A percentile compares a stretch with the other conserved stretches of the same genome.
These are phyloP conservation scores for Cybosia mesomella DNA, from an alignment of 2,888 invertebrate species.

Conservation along the genomic window DNA sequence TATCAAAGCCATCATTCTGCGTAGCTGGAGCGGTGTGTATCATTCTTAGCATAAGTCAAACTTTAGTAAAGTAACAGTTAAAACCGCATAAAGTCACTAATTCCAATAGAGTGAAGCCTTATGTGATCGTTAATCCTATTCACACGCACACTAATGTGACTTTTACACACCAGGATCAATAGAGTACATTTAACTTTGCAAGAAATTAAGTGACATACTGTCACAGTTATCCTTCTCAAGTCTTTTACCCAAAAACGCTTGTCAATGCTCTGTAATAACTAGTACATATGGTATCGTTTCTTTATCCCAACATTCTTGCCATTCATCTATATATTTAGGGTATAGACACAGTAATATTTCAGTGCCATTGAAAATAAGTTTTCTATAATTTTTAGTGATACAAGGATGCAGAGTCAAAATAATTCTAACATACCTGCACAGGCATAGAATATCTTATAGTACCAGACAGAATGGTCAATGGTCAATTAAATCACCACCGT, in stretches of 20 bases:
- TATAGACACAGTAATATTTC: not conserved
- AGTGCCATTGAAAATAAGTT: too few species aligned
- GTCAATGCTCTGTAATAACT: not conserved
- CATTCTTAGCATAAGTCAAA: not conserved
- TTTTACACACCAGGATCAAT: not conserved
- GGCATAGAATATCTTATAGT: too few species aligned
- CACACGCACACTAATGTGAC: conserved; percentile 7
- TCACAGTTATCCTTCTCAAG: not conserved
- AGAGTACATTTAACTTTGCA: not conserved
- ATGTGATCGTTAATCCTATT: not conserved
- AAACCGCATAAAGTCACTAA: not conserved
- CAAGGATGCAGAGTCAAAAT: too few species aligned
- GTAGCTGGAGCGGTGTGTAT: not conserved
- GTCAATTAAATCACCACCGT: too few species aligned
- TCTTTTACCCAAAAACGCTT: not conserved
- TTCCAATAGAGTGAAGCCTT: conserved; percentile 1
- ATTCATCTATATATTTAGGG: not conserved
- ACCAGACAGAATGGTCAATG: not conserved
- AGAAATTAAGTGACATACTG: conserved; percentile 1
- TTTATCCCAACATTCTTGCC: not conserved
- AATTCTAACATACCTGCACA: too few species aligned
- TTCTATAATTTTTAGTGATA: too few species aligned
- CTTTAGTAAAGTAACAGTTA: not conserved
- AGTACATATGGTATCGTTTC: not conserved
- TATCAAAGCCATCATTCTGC: not conserved